Evolutionary conservation across 2,888 invertebrate genomes (phyloP), one percentile per base, ranked within the genome.

Genomic region (Physocephala rufipes): DNA sequence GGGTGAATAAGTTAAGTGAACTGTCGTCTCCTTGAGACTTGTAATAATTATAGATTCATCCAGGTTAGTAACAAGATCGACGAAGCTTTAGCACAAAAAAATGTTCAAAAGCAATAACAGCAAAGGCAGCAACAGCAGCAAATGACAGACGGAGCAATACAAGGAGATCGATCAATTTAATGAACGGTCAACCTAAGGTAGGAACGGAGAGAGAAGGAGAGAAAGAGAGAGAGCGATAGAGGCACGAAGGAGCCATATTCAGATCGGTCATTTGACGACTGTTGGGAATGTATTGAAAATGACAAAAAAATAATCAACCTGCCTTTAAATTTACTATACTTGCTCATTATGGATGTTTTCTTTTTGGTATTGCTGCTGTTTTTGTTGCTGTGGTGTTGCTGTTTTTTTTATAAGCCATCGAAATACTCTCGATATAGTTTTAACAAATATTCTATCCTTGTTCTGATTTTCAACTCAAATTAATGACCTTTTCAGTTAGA

Each of bases 101-200:
- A 28, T 58, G 53, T 21, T 55, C 64, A 72, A 49, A 58, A 62
- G 67, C 55, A 55, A 58, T 51, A 74, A 12, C 30, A 61, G 53
- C 51, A 69, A n/a, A n/a, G n/a, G 63, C 51, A 64, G 19, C 36
- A 69, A 71, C 16, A 68, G 70, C 67, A 71, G 26, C 21, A 13
- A 55, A 53, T 59, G 26, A 36, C 43, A 55, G 5, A 30, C 26
- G 28, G 36, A 47, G 63, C 63, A 45, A 28, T 47, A 68, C 63
- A 67, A n/a, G 30, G 71, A 72, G 61, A 71, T 43, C 59, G 26
- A 69, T 69, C 59, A 73, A 68, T 73, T 70, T 73, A 71, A 61
- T 74, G 72, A 72, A 70, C 73, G 73, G 45, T 70, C 51, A 68
- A 69, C 69, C 70, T 58, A 58, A 58, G 24, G 28, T 26, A 28